Conservation (phyloP, 2,797 vertebrate genomes). For the Eidolon dupreanum region DNA sequence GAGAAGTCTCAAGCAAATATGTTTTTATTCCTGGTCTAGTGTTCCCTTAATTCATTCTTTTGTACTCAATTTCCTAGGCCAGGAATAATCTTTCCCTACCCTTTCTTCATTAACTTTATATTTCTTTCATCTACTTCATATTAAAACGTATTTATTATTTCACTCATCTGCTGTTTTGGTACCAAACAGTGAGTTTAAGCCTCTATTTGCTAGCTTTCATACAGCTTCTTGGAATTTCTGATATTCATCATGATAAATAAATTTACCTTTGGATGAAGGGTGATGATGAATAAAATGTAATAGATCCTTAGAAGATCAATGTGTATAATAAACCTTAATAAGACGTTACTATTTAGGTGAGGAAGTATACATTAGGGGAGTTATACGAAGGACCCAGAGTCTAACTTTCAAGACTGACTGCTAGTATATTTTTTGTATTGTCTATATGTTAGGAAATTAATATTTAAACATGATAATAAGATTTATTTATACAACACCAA, state of each 20-base stretch:
- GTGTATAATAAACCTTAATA: neutral
- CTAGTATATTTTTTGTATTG: neutral
- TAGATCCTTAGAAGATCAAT: neutral
- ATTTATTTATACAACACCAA: neutral
- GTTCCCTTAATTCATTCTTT: neutral
- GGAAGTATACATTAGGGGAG: neutral
- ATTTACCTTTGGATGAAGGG: neutral
- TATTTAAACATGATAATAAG: neutral
- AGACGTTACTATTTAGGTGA: neutral
- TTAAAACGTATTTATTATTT: neutral
- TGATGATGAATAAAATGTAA: neutral
- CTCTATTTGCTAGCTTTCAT: neutral
- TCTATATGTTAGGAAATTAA: neutral
- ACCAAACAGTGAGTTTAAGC: neutral
- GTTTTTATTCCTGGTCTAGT: neutral
- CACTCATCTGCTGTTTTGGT: neutral
- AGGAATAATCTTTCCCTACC: neutral
- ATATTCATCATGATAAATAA: neutral
- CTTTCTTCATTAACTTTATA: neutral
- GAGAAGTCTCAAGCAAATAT: neutral
- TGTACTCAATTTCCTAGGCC: neutral
- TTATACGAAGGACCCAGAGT: neutral
- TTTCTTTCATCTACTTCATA: neutral
- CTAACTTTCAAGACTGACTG: neutral
- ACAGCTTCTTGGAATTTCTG: neutral